These are phyloP conservation scores for Aphidoletes aphidimyza DNA, from an alignment of 2,888 invertebrate genomes.

Conservation along the genomic window DNA sequence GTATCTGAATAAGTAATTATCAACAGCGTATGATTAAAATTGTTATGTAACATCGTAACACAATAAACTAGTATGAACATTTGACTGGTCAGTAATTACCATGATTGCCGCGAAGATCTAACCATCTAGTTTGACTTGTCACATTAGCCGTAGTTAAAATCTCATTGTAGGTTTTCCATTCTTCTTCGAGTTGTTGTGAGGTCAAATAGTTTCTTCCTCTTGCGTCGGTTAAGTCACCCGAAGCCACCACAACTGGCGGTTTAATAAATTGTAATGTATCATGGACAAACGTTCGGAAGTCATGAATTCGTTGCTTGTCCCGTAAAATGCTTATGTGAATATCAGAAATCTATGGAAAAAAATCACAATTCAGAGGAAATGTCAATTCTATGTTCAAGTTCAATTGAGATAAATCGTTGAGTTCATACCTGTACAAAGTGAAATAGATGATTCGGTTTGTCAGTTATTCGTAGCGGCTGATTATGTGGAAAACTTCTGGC, in stretches of 20 bases:
- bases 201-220: constrained; percentile 82
- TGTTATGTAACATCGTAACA: too few species aligned
- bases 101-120: constrained; percentile 93
- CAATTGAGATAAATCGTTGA: constrained; percentile 56
- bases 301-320: constrained; percentile 77
- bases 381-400: too few species aligned
- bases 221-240: constrained; percentile 91
- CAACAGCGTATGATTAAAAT: too few species aligned
- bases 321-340: constrained; percentile 88
- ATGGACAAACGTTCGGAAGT: constrained; percentile 83
- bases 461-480: constrained; percentile 67
- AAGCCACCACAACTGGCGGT: constrained; percentile 82
- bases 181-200: constrained; percentile 81
- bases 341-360: constrained; percentile 80
- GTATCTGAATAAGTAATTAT: constrained; percentile 78
- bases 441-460: constrained; percentile 72
- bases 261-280: constrained; percentile 77
- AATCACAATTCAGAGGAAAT: too few species aligned
- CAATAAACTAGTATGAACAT: too few species aligned
- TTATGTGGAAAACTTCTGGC: constrained; percentile 55
- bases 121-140: constrained; percentile 78
- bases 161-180: constrained; percentile 83
- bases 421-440: constrained; percentile 81
- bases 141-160: constrained; percentile 76
- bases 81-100: too few species aligned